phyloP scores from a whole-genome alignment of 2,113 vertebrate genomes.

The Fulmarus glacialis region DNA sequence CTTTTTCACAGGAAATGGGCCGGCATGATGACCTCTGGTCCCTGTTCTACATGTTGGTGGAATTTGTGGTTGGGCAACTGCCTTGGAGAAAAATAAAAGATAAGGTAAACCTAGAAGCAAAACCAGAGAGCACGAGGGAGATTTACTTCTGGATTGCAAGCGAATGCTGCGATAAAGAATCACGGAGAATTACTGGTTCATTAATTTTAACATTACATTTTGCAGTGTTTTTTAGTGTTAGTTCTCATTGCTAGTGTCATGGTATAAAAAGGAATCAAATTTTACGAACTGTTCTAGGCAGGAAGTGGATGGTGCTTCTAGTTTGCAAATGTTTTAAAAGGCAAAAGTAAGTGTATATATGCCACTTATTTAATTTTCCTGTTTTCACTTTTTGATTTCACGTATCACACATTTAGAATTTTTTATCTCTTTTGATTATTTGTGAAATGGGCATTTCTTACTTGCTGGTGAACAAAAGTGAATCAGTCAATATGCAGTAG shows the following conservation, averaged over 20 bases:
- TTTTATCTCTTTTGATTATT: not conserved
- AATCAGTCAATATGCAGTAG: not conserved
- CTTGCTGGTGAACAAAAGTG: not conserved
- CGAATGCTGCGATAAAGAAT: not conserved
- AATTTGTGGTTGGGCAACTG: slow-evolving; percentile 95
- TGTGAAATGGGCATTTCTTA: not conserved
- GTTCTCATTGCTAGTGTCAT: not conserved
- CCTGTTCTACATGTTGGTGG: slow-evolving; percentile 98
- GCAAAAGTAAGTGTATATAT: not conserved
- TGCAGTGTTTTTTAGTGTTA: not conserved
- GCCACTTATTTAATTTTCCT: not conserved
- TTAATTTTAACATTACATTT: not conserved
- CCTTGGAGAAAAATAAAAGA: slow-evolving; percentile 99
- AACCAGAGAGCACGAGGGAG: not conserved
- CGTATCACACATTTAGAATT: not conserved
- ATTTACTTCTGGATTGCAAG: not conserved
- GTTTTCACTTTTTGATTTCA: not conserved
- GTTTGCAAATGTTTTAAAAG: not conserved
- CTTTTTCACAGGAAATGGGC: slow-evolving; percentile 92
- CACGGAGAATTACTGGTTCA: not conserved
- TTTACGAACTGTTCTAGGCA: not conserved
- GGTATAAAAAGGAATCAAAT: not conserved
- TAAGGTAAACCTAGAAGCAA: slow-evolving; percentile 81
- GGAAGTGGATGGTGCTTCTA: not conserved
- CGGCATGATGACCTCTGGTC: slow-evolving; percentile 99